Base-by-base conservation (phyloP, 2,888 invertebrate species). In the Latheticus oryzae region DNA sequence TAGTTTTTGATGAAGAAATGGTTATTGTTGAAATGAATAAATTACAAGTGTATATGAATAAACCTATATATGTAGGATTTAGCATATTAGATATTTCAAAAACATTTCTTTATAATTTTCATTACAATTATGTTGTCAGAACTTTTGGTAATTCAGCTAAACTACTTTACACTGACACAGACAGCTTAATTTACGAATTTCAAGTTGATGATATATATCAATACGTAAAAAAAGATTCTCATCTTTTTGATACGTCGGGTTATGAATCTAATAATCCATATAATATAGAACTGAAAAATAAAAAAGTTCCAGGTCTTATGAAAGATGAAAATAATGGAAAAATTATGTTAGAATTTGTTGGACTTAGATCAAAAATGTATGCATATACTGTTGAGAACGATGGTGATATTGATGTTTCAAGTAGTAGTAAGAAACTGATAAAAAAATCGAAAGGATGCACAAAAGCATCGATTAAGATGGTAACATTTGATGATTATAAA, bases 351-450 rank as follows among this genome's bases (percentile, higher is more conserved):
- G 37, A 17, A 11, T 37, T 37, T 37, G 16, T 37, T 37, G 37
- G 37, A 2, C 37, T 37, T 37, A 2, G 37, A 9, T 37, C 19
- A 1, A 62, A 62, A 57, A 54, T 56, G 37, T 60, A 60, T 30
- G 30, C 30, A 2, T 30, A 30, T 11, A 9, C 12, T 9, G 30
- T 30, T 9, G 9, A 30, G n/a, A 5, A 9, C 11, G 9, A 30
- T 19, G n/a, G n/a, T n/a, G n/a, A n/a, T n/a, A n/a, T n/a, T n/a
- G n/a, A n/a, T n/a, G n/a, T n/a, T n/a, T n/a, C n/a, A n/a, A 23
- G 12, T 7, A n/a, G 9, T 7, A 42, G 26, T n/a, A 16, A 21
- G 13, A 2, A 4, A 4, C 9, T 50, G 12, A 26, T 51, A 7
- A 50, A 50, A 38, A 50, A 50, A 17, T 26, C 17, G 23, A 13